Evolutionary conservation across 2,888 invertebrate species (phyloP), one percentile per base, ranked within the genome.

Genomic region (Oxycera nigricornis): DNA sequence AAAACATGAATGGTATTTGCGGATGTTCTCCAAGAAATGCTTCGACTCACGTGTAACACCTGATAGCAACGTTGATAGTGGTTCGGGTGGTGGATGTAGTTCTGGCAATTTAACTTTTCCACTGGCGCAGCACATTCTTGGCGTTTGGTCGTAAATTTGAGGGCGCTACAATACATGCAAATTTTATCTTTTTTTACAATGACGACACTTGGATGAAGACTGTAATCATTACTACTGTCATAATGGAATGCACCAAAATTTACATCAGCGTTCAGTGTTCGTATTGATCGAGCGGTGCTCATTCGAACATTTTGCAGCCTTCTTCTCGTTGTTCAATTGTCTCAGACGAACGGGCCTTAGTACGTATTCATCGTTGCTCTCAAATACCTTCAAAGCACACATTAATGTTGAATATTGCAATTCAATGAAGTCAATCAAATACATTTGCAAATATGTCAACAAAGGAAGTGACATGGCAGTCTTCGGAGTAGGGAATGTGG

Each of bases 361-460:
- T n/a, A n/a, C n/a, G n/a, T n/a, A n/a, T n/a, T n/a, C n/a, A n/a
- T n/a, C n/a, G n/a, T n/a, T n/a, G n/a, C n/a, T n/a, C n/a, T n/a
- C n/a, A n/a, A n/a, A n/a, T n/a, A n/a, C n/a, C n/a, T n/a, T n/a
- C n/a, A n/a, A n/a, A n/a, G n/a, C n/a, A n/a, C n/a, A n/a, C n/a
- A n/a, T n/a, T n/a, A n/a, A n/a, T n/a, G n/a, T n/a, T n/a, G n/a
- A n/a, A n/a, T n/a, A n/a, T n/a, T n/a, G n/a, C n/a, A n/a, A n/a
- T n/a, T n/a, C n/a, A n/a, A n/a, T n/a, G n/a, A n/a, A n/a, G n/a
- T n/a, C n/a, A n/a, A n/a, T n/a, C n/a, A n/a, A n/a, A n/a, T n/a
- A n/a, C 75, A 80, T 85, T 76, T 83, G 83, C 77, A 84, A 85
- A 79, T 86, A 86, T 79, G 82, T 86, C 39, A 83, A 79, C 70